Evolutionary conservation across 2,113 vertebrate genomes (phyloP).

Genomic region (Callionymus lyra): DNA sequence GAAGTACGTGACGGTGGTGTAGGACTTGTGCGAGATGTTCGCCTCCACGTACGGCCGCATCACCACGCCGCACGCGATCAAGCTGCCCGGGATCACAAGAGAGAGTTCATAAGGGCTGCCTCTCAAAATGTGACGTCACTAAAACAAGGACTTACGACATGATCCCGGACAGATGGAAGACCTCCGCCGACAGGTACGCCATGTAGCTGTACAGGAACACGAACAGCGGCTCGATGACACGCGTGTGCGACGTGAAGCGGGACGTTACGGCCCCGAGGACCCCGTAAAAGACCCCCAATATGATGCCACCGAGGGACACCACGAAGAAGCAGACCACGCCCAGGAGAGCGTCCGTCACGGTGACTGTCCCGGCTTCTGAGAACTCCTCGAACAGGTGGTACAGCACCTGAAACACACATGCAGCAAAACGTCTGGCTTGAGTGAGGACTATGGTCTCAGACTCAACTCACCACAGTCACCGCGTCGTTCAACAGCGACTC

Average conservation of each 20-base stretch:
- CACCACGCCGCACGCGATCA: slow-evolving; percentile 83
- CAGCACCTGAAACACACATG: slow-evolving; percentile 71
- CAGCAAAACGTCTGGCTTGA: too few relatives aligned
- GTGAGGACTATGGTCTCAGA: too few relatives aligned
- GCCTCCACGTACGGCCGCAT: slow-evolving; percentile 95
- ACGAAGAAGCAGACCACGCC: slow-evolving; percentile 90
- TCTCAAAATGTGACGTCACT: neutral
- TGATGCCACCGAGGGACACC: slow-evolving; percentile 80
- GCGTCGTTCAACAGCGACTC: slow-evolving; percentile 95
- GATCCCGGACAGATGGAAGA: slow-evolving; percentile 96
- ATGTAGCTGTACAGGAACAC: slow-evolving; percentile 99
- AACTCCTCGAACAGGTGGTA: slow-evolving; percentile 94
- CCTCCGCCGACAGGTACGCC: slow-evolving; percentile 89
- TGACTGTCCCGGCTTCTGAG: slow-evolving; percentile 65
- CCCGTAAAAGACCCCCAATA: slow-evolving; percentile 83
- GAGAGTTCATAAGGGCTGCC: neutral
- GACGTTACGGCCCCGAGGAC: slow-evolving; percentile 86
- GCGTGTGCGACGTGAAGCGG: slow-evolving; percentile 86
- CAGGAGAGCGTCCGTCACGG: slow-evolving; percentile 73
- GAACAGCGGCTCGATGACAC: slow-evolving; percentile 95
- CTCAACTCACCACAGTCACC: slow-evolving; percentile 84
- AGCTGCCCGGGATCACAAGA: slow-evolving; percentile 48
- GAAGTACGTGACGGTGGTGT: slow-evolving; percentile 96
- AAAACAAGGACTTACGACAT: slow-evolving; percentile 96
- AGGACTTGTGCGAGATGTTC: slow-evolving; percentile 96